Conservation (phyloP, 2,113 vertebrate genomes). For the Hassar affinis region DNA sequence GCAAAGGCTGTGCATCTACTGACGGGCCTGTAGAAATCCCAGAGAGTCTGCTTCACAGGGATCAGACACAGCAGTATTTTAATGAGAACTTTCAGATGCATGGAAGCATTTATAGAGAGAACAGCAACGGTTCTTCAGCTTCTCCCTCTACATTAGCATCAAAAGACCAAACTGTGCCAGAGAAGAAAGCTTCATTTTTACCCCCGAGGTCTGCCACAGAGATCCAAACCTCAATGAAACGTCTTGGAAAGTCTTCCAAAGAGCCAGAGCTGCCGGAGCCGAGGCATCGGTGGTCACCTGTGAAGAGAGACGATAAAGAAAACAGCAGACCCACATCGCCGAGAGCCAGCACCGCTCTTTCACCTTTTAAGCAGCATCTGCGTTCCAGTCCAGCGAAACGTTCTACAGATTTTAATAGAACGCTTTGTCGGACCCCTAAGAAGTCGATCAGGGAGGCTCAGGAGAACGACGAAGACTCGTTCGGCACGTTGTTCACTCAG, state of each 20-base stretch:
- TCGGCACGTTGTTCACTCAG: conserved; percentile 70
- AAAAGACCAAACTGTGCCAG: neutral
- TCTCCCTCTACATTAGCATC: neutral
- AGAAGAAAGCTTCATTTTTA: neutral
- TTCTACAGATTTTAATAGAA: neutral
- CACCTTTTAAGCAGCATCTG: conserved; percentile 30
- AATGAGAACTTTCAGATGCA: neutral
- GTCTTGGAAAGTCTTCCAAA: neutral
- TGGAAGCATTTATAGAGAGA: neutral
- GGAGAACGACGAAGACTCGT: conserved; percentile 54
- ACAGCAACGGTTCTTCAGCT: neutral
- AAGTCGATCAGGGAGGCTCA: neutral
- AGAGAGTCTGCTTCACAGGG: conserved; percentile 7
- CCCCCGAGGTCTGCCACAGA: neutral
- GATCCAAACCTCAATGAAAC: neutral
- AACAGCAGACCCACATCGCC: conserved; percentile 22
- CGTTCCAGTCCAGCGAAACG: conserved; percentile 25
- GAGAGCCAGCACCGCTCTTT: neutral
- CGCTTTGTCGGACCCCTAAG: conserved; percentile 21
- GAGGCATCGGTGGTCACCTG: neutral
- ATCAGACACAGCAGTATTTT: neutral
- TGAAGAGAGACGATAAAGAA: conserved; percentile 41
- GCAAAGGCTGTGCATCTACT: neutral
- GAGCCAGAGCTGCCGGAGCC: neutral
- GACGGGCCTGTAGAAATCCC: neutral